Evolutionary conservation across 2,797 vertebrate species (phyloP).

Genomic region (Myripristis murdjan): DNA sequence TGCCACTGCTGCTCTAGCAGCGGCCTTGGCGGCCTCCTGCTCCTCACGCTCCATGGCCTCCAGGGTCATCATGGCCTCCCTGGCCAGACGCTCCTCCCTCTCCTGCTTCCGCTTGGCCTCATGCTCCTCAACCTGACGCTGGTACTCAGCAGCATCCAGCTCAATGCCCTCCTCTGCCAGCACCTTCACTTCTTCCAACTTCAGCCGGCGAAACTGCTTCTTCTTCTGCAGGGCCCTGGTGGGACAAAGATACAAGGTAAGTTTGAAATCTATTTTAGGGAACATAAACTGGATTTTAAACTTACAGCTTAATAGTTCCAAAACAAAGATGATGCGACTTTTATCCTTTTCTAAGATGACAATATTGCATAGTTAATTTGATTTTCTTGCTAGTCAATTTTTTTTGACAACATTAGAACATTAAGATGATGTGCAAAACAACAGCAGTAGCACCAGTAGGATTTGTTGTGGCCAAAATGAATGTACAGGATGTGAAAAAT

Average conservation of each 20-base stretch:
- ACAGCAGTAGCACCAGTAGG: too few species aligned
- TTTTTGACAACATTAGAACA: too few species aligned
- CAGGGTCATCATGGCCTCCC: constrained; percentile 83
- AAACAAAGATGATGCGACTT: neutral
- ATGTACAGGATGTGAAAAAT: too few species aligned
- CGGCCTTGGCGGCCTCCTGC: constrained; percentile 67
- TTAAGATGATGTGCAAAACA: too few species aligned
- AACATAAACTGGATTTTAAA: neutral
- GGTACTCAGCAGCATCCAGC: constrained; percentile 83
- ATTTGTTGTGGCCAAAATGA: too few species aligned
- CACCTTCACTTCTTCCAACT: constrained; percentile 93
- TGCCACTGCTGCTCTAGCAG: constrained; percentile 58
- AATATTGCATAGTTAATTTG: neutral
- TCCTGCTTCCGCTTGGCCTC: constrained; percentile 85
- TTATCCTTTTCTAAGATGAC: neutral
- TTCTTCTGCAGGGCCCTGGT: constrained; percentile 93
- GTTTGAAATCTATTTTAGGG: neutral
- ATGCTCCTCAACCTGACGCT: constrained; percentile 84
- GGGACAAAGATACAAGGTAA: neutral
- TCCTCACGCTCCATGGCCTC: constrained; percentile 87
- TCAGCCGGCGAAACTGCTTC: constrained; percentile 91
- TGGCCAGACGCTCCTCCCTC: constrained; percentile 85
- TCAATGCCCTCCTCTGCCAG: constrained; percentile 87
- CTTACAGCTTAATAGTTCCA: neutral
- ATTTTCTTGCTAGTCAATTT: neutral